These are phyloP conservation scores for Epinephelus malabaricus DNA, from an alignment of 2,797 vertebrate species.

Conservation along the genomic window DNA sequence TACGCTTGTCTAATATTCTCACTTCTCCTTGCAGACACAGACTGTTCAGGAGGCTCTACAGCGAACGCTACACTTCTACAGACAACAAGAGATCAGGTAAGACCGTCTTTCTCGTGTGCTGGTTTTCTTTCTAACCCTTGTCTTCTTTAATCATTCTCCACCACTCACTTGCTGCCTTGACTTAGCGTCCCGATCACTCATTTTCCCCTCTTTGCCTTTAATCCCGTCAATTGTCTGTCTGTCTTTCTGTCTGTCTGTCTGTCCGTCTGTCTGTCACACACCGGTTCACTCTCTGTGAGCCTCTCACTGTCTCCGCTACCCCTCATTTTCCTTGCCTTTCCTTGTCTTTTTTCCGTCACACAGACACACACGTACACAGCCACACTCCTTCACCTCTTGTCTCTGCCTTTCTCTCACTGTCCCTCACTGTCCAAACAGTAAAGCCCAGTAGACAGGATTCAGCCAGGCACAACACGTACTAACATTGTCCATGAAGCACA, in stretches of 20 bases:
- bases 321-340: neutral
- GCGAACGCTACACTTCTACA: constrained; percentile 94
- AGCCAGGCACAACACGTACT: constrained; percentile 25
- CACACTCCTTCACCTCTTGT: constrained; percentile 29
- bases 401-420: constrained; percentile 5
- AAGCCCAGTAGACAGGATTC: constrained; percentile 26
- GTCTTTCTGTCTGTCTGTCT: constrained; percentile 10
- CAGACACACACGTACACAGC: constrained; percentile 34
- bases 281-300: constrained; percentile 29
- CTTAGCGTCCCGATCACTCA: constrained; percentile 17
- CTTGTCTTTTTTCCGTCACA: constrained; percentile 23
- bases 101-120: constrained; percentile 16
- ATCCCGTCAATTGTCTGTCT: constrained; percentile 32
- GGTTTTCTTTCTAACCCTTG: neutral
- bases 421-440: constrained; percentile 44
- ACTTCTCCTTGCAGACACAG: constrained; percentile 87
- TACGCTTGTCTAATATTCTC: constrained; percentile 2
- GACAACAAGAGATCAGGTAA: constrained; percentile 94
- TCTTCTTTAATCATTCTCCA: constrained; percentile 6
- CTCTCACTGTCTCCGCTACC: constrained; percentile 9
- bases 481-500: constrained; percentile 18
- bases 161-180: constrained; percentile 16
- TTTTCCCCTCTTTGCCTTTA: constrained; percentile 20
- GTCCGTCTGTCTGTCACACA: constrained; percentile 32
- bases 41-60: constrained; percentile 95